Evolutionary conservation across 2,113 vertebrate genomes (phyloP), one percentile per base, ranked within the genome.

Genomic region (Naja naja): DNA sequence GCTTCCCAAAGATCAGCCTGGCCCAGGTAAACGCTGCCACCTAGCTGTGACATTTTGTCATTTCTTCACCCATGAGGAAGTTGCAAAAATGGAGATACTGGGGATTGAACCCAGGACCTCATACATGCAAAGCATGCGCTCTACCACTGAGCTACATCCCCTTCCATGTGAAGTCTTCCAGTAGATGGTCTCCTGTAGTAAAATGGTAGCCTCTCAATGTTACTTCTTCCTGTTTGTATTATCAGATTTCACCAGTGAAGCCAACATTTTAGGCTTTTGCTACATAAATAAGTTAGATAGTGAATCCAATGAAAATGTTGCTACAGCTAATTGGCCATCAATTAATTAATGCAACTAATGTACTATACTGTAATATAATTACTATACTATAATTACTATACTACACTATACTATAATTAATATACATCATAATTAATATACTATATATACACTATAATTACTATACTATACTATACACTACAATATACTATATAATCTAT

Each of bases 91-190:
- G 74, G 88, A 90, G 88, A 93, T 23, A n/a, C 45, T 90, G 64
- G 88, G 74, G 54, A 90, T 90, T 3, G 74, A 93, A 90, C 88
- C 88, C 88, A 93, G 74, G 54, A 43, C 88, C 92, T 86, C 74
- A 60, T 90, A 60, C 69, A 90, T 58, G 54, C 88, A 90, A 90
- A 93, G 74, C 88, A 93, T 43, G 43, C 30, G 14, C 45, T 93
- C 74, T 93, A 49, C 74, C 88, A 90, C 92, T 86, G 74, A 90
- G 74, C 92, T 90, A 93, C 74, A 52, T 86, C 74, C 53, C 74
- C 88, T 12, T 56, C 3, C 4, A 1, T 81, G 1, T 2, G 1
- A n/a, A n/a, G 0, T 6, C 1, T 18, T 0, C 30, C 18, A 81
- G 18, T 7, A 81, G 18, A 0, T 39, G 69, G 2, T 81, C 34